phyloP scores from a whole-genome alignment of 2,113 vertebrate genomes.

The Tursiops truncatus region DNA sequence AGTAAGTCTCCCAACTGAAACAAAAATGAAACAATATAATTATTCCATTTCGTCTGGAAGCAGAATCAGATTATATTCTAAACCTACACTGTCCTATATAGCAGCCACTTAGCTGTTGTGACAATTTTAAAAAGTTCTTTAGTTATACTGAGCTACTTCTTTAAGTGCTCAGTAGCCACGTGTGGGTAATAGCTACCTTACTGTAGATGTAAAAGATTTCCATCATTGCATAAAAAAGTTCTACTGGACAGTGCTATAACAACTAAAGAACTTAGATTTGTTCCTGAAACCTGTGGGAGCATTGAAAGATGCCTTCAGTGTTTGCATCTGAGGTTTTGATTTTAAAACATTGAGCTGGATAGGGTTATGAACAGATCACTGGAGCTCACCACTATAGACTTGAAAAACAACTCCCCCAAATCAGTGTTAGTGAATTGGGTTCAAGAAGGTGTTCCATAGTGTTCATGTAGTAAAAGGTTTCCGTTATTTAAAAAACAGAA shows the following conservation, averaged over 20 bases:
- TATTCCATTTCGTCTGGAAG: background rate
- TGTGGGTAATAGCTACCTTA: background rate
- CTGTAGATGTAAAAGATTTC: background rate
- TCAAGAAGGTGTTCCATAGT: background rate
- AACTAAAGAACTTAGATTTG: background rate
- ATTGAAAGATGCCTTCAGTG: background rate
- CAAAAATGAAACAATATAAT: background rate
- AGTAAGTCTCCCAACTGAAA: background rate
- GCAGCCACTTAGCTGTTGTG: background rate
- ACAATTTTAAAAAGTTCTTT: background rate
- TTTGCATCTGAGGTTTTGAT: constrained; percentile 43
- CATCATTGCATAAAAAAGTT: background rate
- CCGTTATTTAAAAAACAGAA: background rate
- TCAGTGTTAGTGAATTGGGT: background rate
- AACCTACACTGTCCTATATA: background rate
- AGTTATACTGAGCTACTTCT: background rate
- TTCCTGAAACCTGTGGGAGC: background rate
- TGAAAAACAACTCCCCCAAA: background rate
- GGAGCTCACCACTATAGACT: background rate
- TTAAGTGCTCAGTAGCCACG: background rate
- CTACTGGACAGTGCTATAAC: background rate
- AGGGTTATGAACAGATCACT: background rate
- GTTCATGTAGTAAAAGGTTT: background rate
- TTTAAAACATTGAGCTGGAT: background rate
- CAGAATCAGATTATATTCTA: background rate